Evolutionary conservation across 2,113 vertebrate species (phyloP).

Genomic region (Tragelaphus strepsiceros): DNA sequence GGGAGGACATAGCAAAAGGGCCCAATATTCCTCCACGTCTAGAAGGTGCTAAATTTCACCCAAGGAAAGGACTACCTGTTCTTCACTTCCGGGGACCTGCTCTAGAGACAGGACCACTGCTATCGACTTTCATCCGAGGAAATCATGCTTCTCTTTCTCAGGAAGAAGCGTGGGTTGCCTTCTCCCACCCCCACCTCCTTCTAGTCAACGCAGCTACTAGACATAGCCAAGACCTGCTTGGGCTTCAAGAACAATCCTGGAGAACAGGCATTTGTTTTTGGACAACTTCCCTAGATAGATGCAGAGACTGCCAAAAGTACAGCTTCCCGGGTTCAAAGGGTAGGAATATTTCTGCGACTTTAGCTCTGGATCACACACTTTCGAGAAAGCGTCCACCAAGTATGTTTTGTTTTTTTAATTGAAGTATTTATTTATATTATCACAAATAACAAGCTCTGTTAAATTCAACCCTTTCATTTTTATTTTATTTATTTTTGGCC

Average conservation of each 20-base stretch:
- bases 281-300: not conserved
- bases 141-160: not conserved
- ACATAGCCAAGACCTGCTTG: too few relatives aligned
- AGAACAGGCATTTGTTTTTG: not conserved
- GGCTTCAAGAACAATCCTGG: not conserved
- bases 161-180: not conserved
- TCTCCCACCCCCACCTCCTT: not conserved
- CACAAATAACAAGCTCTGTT: not conserved
- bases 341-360: not conserved
- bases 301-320: not conserved
- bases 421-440: not conserved
- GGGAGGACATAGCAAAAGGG: not conserved
- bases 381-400: not conserved
- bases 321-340: not conserved
- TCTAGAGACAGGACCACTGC: not conserved
- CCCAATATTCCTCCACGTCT: not conserved
- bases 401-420: not conserved
- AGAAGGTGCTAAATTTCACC: not conserved
- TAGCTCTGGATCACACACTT: not conserved
- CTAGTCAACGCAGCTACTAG: not conserved
- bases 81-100: not conserved
- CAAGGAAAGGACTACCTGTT: not conserved
- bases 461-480: not conserved
- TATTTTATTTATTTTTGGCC: too few relatives aligned
- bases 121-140: rapidly evolving